phyloP scores from a whole-genome alignment of 2,797 vertebrate genomes.

The Oryzias sinensis region DNA sequence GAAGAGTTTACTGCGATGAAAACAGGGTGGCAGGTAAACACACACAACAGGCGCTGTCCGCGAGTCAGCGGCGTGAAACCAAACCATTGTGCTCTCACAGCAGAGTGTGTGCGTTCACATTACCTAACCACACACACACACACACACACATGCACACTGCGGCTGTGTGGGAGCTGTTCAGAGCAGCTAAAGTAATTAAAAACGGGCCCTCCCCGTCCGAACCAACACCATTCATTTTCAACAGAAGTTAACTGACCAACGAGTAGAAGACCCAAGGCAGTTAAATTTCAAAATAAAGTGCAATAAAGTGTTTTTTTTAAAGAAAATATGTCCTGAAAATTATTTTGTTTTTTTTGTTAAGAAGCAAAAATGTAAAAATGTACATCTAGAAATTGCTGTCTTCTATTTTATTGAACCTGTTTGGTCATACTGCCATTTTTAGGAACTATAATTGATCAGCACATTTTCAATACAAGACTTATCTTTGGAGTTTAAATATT shows the following conservation, averaged over 20 bases:
- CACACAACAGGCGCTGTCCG: constrained; percentile 51
- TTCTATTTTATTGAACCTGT: too few species aligned
- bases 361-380: too few species aligned
- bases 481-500: too few species aligned
- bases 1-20: constrained; percentile 37
- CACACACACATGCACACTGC: constrained; percentile 1
- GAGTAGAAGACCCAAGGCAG: not conserved
- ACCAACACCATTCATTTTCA: constrained; percentile 2
- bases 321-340: too few species aligned
- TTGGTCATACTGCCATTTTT: too few species aligned
- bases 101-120: constrained; percentile 16
- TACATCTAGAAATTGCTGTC: too few species aligned
- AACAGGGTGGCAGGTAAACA: constrained; percentile 62
- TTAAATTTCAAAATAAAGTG: too few species aligned
- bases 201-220: constrained; percentile 5
- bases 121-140: constrained; percentile 16
- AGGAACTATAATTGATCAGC: too few species aligned
- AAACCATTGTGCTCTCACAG: constrained; percentile 24
- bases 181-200: constrained; percentile 50
- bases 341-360: too few species aligned
- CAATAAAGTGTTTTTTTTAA: too few species aligned
- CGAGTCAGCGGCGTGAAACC: constrained; percentile 63
- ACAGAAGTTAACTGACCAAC: constrained; percentile 7
- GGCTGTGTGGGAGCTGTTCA: constrained; percentile 21
- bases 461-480: too few species aligned